Percentiles rank a stretch among this genome's conserved stretches.
phyloP scores from a whole-genome alignment of 2,888 invertebrate species.

The Acanthacorydalis orientalis region DNA sequence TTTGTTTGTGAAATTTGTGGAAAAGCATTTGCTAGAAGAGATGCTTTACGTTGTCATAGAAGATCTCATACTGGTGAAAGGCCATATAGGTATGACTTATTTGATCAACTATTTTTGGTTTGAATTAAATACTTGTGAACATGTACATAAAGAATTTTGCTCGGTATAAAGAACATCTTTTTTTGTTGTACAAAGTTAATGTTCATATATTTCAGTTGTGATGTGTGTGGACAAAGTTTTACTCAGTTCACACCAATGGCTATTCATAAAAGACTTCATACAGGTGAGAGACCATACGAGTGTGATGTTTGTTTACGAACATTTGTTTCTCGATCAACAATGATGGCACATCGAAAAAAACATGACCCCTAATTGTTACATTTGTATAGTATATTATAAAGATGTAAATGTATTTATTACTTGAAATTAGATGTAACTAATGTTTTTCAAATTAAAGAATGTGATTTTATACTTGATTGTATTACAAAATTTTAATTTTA shows the following conservation, averaged over 20 bases:
- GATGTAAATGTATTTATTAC: too few relatives aligned
- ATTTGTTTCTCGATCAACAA: constrained; percentile 38
- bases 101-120: too few relatives aligned
- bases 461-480: too few relatives aligned
- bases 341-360: constrained; percentile 38
- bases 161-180: too few relatives aligned
- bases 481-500: too few relatives aligned
- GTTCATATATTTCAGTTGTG: constrained; percentile 25
- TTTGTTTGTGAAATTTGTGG: constrained; percentile 43
- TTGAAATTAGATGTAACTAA: too few relatives aligned
- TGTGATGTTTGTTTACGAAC: constrained; percentile 38
- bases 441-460: too few relatives aligned
- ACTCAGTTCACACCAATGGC: constrained; percentile 48
- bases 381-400: background rate
- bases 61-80: constrained; percentile 40
- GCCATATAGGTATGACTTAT: constrained; percentile 28
- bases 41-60: constrained; percentile 37
- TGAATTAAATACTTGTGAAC: too few relatives aligned
- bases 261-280: constrained; percentile 41
- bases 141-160: too few relatives aligned
- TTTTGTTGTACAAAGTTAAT: constrained; percentile 22
- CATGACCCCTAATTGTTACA: constrained; percentile 15
- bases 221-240: constrained; percentile 41
- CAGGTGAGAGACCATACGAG: constrained; percentile 40
- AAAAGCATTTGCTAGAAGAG: constrained; percentile 41